Percentiles rank a stretch among this genome's conserved stretches.
Conservation (phyloP, 2,888 invertebrate species). For the Augiades crinisus region DNA sequence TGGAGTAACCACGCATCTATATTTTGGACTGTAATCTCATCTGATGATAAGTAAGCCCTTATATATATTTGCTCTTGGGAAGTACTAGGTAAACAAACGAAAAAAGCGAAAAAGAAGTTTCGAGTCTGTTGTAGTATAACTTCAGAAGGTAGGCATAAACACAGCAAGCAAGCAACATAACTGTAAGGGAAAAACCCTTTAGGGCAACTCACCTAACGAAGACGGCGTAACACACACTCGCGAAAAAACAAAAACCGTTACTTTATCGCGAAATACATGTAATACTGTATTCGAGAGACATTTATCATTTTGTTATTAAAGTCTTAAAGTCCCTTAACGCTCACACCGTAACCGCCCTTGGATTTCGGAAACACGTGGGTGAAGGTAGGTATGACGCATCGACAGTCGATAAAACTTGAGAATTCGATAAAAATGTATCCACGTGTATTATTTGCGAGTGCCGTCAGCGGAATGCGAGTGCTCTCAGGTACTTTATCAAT, state of each 20-base stretch:
- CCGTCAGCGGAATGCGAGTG: constrained; percentile 42
- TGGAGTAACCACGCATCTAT: no score
- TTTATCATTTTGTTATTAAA: constrained; percentile 50
- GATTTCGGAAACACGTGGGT: constrained; percentile 27
- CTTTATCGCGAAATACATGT: constrained; percentile 60
- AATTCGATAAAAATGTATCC: constrained; percentile 18
- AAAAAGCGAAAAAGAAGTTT: no score
- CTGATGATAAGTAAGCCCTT: no score
- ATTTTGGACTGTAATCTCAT: no score
- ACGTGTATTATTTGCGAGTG: constrained; percentile 43
- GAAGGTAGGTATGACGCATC: constrained; percentile 11
- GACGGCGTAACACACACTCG: constrained; percentile 15
- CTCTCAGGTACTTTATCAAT: constrained; percentile 43
- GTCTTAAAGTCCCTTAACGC: not conserved
- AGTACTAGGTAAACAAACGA: no score
- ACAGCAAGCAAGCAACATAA: no score
- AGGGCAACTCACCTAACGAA: constrained; percentile 33
- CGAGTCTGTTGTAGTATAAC: no score
- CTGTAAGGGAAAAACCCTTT: no score
- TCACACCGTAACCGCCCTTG: constrained; percentile 1
- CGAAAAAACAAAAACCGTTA: constrained; percentile 35
- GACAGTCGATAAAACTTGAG: constrained; percentile 13
- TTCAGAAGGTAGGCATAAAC: no score
- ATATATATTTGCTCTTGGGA: no score
- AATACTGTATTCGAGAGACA: constrained; percentile 50